Percentiles rank a stretch among this genome's conserved stretches.
phyloP scores from a whole-genome alignment of 2,113 vertebrate species.

The Hydrochoerus hydrochaeris region DNA sequence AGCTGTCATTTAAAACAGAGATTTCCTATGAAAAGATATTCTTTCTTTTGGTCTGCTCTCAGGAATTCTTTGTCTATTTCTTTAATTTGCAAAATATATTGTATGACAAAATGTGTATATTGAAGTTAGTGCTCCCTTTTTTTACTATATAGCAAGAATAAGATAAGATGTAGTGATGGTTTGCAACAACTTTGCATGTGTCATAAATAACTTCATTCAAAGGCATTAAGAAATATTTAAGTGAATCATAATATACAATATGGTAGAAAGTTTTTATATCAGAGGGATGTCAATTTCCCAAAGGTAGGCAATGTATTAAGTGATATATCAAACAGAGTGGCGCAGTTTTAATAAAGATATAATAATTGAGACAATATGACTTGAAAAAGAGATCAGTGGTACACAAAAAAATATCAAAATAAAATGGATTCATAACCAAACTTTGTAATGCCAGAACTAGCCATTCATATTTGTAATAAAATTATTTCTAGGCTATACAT shows the following conservation, averaged over 20 bases:
- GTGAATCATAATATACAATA: neutral
- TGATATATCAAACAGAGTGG: neutral
- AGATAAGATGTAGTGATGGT: neutral
- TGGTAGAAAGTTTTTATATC: neutral
- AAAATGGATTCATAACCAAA: neutral
- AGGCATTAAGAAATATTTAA: neutral
- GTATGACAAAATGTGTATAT: neutral
- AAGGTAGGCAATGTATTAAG: neutral
- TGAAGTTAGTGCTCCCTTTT: neutral
- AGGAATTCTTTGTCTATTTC: neutral
- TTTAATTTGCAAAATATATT: neutral
- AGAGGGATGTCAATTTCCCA: neutral
- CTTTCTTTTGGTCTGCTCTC: neutral
- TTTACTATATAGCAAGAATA: neutral
- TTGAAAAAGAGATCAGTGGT: neutral
- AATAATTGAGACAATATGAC: neutral
- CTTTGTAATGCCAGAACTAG: neutral
- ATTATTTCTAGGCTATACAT: neutral
- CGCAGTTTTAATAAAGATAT: neutral
- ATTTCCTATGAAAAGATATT: neutral
- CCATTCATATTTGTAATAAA: neutral
- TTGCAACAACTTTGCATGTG: neutral
- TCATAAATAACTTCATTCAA: neutral
- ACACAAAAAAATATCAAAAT: neutral
- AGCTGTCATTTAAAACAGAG: neutral